A percentile compares a stretch with the other conserved stretches of the same genome.
phyloP scores from a whole-genome alignment of 2,797 vertebrate species.

The Tragelaphus oryx region DNA sequence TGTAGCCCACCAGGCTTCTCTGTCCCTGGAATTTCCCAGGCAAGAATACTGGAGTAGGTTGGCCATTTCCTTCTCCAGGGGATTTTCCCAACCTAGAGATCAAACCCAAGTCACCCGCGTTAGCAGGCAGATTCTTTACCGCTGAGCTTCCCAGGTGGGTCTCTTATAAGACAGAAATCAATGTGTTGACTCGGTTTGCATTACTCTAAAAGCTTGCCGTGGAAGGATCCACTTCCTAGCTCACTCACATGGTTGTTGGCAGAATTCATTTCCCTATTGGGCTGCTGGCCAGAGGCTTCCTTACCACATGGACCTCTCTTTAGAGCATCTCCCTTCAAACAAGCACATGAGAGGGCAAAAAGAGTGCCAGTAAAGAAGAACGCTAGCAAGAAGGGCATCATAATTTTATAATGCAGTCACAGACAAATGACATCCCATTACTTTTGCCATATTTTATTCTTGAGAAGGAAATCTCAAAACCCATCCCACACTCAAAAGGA shows the following conservation, averaged over 20 bases:
- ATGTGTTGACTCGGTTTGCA: neutral
- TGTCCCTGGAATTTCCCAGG: neutral
- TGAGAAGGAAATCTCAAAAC: neutral
- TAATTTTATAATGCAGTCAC: neutral
- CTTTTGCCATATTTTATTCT: neutral
- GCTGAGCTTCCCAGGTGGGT: neutral
- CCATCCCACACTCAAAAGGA: neutral
- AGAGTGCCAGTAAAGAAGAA: neutral
- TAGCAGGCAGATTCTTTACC: neutral
- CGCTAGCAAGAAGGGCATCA: neutral
- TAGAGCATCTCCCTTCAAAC: neutral
- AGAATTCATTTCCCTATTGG: neutral
- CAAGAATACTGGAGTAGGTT: neutral
- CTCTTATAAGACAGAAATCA: neutral
- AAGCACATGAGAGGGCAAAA: neutral
- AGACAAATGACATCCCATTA: neutral
- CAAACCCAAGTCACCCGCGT: neutral
- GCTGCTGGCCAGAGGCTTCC: neutral
- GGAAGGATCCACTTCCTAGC: neutral
- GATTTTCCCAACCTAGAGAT: neutral
- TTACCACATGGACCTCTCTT: neutral
- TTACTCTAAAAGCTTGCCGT: neutral
- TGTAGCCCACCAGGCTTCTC: neutral
- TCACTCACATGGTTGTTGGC: neutral
- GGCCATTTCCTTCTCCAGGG: neutral